Conservation (phyloP, 2,113 vertebrate genomes). For the Peromyscus maniculatus region DNA sequence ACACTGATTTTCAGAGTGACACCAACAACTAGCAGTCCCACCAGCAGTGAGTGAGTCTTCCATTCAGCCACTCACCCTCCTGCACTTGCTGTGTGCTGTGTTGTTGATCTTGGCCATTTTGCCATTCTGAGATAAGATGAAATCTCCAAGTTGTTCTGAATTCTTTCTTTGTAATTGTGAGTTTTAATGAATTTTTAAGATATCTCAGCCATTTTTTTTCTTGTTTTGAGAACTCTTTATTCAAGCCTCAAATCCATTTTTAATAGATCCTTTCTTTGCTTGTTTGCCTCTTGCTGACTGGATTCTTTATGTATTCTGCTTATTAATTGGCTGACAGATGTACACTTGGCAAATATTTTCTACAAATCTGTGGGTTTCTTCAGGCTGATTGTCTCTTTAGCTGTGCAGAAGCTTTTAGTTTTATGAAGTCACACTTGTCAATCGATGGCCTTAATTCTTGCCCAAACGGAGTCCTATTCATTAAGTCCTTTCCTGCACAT, state of each 20-base stretch:
- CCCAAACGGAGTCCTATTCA: background rate
- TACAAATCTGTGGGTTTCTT: background rate
- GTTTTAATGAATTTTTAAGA: background rate
- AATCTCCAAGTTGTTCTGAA: background rate
- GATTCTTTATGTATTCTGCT: background rate
- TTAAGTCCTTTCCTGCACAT: background rate
- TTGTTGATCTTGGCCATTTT: background rate
- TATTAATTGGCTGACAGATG: background rate
- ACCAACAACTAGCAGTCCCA: background rate
- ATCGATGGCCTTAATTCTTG: background rate
- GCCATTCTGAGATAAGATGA: background rate
- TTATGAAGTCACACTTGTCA: background rate
- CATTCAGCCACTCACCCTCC: background rate
- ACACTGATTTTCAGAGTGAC: background rate
- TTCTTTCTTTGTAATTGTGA: too few species aligned
- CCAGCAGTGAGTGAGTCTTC: background rate
- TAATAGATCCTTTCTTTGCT: background rate
- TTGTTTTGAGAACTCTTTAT: background rate
- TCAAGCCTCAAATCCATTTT: background rate
- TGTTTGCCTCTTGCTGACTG: background rate
- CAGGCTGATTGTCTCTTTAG: background rate
- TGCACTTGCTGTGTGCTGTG: background rate
- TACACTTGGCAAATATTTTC: background rate
- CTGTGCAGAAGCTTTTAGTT: background rate
- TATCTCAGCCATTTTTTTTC: background rate